Evolutionary conservation across 2,888 invertebrate species (phyloP).

Genomic region (Stegophylla sp.): DNA sequence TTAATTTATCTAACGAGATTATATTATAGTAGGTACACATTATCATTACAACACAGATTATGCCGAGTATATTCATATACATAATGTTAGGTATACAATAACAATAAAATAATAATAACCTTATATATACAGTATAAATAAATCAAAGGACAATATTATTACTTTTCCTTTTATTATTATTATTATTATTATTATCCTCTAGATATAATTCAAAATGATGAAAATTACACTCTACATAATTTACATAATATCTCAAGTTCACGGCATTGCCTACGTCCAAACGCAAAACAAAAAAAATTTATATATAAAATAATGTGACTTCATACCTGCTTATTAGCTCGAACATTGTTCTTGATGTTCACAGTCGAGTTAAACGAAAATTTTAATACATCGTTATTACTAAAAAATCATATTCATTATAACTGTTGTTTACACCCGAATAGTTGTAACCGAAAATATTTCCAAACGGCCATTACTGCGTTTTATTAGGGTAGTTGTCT

Average conservation of each 20-base stretch:
- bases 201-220: not conserved
- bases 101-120: not conserved
- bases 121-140: not conserved
- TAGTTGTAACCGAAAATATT: not conserved
- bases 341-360: not conserved
- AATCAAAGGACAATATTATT: not conserved
- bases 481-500: too few species aligned
- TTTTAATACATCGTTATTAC: not conserved
- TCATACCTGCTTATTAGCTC: not conserved
- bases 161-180: not conserved
- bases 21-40: not conserved
- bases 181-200: not conserved
- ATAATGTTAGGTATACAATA: not conserved
- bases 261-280: not conserved
- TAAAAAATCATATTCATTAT: not conserved
- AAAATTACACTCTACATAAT: slow-evolving; percentile 18
- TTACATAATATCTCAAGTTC: not conserved
- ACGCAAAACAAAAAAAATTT: not conserved
- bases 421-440: too few species aligned
- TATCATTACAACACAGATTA: not conserved
- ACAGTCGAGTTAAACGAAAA: not conserved
- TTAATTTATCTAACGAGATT: not conserved
- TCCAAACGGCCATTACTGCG: too few species aligned
- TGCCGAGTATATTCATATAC: not conserved
- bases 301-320: slow-evolving; percentile 13